Base-by-base conservation (phyloP, 1,140 invertebrate genomes). In the Paramacrobiotus metropolitanus region DNA sequence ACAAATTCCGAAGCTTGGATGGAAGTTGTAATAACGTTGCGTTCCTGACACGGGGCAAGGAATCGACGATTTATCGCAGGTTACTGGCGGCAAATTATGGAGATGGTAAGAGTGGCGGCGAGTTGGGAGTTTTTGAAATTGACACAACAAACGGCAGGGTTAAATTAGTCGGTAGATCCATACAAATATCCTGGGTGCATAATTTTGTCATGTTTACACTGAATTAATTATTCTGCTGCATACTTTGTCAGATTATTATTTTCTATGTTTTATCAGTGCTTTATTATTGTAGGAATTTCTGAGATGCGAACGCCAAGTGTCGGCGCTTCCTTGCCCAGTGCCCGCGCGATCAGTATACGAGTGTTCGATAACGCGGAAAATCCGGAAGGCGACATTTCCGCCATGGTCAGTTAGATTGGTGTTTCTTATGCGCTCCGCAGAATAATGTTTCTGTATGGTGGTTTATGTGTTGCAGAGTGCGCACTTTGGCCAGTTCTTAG, bases 1-100 rank as follows among this genome's bases (percentile, higher is more conserved):
- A 15, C 48, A 55, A 55, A 55, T 55, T 20, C 48, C 48, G 24
- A 15, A 24, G 48, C 48, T 20, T 55, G 15, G 28, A 28, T 28
- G 48, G 48, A 24, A 9, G 9, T 24, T 55, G 48, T 24, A 55
- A 55, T 55, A 55, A 55, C 48, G 24, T 55, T 55, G 48, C 48
- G 15, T 28, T 15, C 15, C 24, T 28, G 48, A 55, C 15, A 9
- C 48, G 48, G 4, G 48, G 48, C 15, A 55, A 55, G 24, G 48
- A 55, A 4, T 55, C 48, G 15, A 55, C 48, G 15, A 55, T 55
- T 28, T 55, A 55, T 28, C 48, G 48, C 15, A 15, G 48, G 24
- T 24, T 55, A 4, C 48, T 55, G 24, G 48, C 15, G 15, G 15
- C 48, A 15, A 55, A 55, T 24, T 55, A 55, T 55, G 48, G 15